A percentile compares a stretch with the other conserved stretches of the same genome.
Evolutionary conservation across 1,140 invertebrate genomes (phyloP).

Genomic region (Euwallacea fornicatus): DNA sequence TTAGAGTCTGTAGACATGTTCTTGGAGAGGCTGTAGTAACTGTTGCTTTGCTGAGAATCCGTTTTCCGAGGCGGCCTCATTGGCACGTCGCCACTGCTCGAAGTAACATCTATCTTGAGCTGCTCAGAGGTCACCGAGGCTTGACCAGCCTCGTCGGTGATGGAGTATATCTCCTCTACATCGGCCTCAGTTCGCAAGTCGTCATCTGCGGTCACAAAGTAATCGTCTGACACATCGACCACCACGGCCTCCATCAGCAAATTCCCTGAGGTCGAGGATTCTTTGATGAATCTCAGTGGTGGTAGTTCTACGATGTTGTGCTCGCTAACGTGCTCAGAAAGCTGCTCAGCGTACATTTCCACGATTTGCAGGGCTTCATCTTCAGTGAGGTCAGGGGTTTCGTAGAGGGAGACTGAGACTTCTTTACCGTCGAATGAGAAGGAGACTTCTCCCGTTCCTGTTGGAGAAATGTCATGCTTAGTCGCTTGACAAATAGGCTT

Average conservation of each 20-base stretch:
- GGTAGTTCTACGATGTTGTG: constrained; percentile 87
- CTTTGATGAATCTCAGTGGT: constrained; percentile 83
- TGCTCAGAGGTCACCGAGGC: constrained; percentile 53
- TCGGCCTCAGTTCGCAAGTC: constrained; percentile 82
- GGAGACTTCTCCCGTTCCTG: constrained; percentile 73
- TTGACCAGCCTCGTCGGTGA: constrained; percentile 64
- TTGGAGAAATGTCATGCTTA: too few species aligned
- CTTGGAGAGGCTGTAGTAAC: constrained; percentile 51
- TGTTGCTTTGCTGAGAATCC: constrained; percentile 59
- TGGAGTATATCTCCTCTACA: constrained; percentile 78
- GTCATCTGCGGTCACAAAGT: constrained; percentile 73
- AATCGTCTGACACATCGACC: constrained; percentile 86
- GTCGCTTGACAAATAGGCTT: too few species aligned
- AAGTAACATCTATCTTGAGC: constrained; percentile 51
- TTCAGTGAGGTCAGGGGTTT: constrained; percentile 88
- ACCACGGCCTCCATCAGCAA: constrained; percentile 88
- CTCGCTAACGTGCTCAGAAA: constrained; percentile 84
- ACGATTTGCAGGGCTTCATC: constrained; percentile 88
- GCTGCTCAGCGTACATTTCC: constrained; percentile 91
- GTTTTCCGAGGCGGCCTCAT: constrained; percentile 57
- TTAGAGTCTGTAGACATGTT: constrained; percentile 51
- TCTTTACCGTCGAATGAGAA: constrained; percentile 91
- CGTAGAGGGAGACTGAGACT: constrained; percentile 86
- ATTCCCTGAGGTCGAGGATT: constrained; percentile 84
- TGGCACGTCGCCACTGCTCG: constrained; percentile 48